phyloP scores from a whole-genome alignment of 2,888 invertebrate genomes.

The Ormyrus labotus region DNA sequence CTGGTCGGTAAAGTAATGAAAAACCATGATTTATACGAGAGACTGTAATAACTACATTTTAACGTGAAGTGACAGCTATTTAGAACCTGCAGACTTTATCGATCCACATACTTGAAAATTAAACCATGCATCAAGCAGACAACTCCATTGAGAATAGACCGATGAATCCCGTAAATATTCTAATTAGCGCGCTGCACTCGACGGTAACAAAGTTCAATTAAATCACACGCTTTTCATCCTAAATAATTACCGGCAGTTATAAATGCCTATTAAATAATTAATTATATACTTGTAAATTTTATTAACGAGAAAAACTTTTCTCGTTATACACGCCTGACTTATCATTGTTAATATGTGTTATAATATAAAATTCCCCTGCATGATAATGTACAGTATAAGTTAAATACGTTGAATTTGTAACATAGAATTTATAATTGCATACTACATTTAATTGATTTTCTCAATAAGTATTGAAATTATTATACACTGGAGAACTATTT shows the following conservation, averaged over 20 bases:
- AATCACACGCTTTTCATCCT: constrained; percentile 15
- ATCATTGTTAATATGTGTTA: no score
- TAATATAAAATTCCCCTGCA: no score
- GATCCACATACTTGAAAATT: constrained; percentile 46
- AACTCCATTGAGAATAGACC: constrained; percentile 35
- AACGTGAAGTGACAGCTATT: constrained; percentile 18
- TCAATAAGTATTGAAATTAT: no score
- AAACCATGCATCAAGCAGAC: constrained; percentile 47
- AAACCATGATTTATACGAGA: constrained; percentile 21
- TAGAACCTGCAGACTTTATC: constrained; percentile 35
- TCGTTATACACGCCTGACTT: no score
- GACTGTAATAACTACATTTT: constrained; percentile 37
- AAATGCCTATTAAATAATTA: not conserved
- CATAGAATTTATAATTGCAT: no score
- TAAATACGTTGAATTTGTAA: no score
- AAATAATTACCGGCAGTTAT: not conserved
- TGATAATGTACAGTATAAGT: no score
- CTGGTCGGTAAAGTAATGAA: constrained; percentile 12
- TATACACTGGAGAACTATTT: no score
- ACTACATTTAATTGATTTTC: no score
- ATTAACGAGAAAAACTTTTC: no score
- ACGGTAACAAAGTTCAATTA: constrained; percentile 28
- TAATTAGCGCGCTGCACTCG: constrained; percentile 25
- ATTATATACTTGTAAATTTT: no score
- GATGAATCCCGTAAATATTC: constrained; percentile 37